Conservation (phyloP, 2,888 invertebrate genomes). For the Cryptocephalus moraei region DNA sequence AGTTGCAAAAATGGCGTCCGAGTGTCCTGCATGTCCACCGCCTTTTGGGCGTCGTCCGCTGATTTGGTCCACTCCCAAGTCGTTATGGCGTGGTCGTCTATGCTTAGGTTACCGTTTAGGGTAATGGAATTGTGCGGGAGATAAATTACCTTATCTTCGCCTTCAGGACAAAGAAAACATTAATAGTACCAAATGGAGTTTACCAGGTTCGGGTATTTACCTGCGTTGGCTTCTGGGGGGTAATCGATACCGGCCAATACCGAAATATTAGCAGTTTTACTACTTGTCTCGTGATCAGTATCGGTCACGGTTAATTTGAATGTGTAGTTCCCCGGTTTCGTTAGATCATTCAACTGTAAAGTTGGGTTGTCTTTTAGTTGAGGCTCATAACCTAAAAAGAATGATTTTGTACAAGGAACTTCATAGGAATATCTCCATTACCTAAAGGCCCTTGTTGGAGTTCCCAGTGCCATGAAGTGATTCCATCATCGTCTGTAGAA, state of each 20-base stretch:
- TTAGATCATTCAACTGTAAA: conserved; percentile 72
- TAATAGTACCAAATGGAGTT: neutral
- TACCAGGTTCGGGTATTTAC: conserved; percentile 27
- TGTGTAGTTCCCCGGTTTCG: conserved; percentile 80
- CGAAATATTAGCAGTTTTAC: conserved; percentile 77
- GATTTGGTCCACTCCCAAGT: conserved; percentile 96
- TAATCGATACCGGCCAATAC: conserved; percentile 88
- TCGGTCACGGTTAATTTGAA: conserved; percentile 88
- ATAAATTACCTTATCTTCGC: conserved; percentile 81
- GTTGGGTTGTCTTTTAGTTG: conserved; percentile 70
- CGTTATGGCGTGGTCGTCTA: conserved; percentile 86
- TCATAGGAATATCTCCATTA: conserved; percentile 6
- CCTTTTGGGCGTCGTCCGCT: conserved; percentile 75
- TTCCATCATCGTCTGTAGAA: conserved; percentile 65
- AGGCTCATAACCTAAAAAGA: conserved; percentile 63
- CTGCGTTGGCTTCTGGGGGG: conserved; percentile 91
- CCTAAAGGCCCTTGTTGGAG: conserved; percentile 72
- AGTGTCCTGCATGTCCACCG: conserved; percentile 93
- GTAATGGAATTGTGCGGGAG: conserved; percentile 80
- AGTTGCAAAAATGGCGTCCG: conserved; percentile 77
- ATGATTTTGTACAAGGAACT: too few species aligned
- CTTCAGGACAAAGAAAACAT: conserved; percentile 31
- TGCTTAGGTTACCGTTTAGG: conserved; percentile 81
- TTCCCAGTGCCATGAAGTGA: conserved; percentile 88
- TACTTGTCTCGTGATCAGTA: conserved; percentile 77